phyloP scores from a whole-genome alignment of 2,797 vertebrate species.

The Pogonophryne albipinna region DNA sequence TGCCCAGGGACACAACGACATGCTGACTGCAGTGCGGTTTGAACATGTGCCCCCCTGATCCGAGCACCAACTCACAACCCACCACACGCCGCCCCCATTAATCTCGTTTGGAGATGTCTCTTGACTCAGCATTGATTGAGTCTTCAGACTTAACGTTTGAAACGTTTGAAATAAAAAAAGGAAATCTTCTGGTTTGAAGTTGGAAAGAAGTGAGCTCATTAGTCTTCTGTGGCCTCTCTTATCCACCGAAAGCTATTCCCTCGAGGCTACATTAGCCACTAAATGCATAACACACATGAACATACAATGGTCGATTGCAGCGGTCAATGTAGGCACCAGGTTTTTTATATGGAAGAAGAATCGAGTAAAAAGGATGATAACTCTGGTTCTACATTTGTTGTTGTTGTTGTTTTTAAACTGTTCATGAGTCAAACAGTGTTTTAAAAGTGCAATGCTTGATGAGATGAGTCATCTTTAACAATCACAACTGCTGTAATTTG shows the following conservation, averaged over 20 bases:
- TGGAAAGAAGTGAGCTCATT: too few species aligned
- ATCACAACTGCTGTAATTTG: not conserved
- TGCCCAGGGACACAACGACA: too few species aligned
- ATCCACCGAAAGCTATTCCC: not conserved
- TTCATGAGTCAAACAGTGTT: not conserved
- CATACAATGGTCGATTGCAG: not conserved
- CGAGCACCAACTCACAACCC: too few species aligned
- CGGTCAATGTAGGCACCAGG: not conserved
- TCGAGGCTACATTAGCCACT: not conserved
- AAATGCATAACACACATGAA: not conserved
- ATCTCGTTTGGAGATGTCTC: not conserved
- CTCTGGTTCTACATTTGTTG: too few species aligned
- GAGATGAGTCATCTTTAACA: not conserved
- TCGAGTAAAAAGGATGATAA: too few species aligned
- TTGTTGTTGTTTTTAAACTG: not conserved
- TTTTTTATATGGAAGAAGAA: not conserved
- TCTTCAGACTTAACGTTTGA: not conserved
- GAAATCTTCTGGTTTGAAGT: too few species aligned
- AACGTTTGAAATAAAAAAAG: not conserved
- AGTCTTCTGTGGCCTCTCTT: not conserved
- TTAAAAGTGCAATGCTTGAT: not conserved
- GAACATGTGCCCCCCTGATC: too few species aligned
- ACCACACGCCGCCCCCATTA: too few species aligned
- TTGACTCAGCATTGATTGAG: not conserved
- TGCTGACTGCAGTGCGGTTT: too few species aligned